A percentile compares a stretch with the other conserved stretches of the same genome.
phyloP scores from a whole-genome alignment of 2,113 vertebrate species.

The Sylvilagus bachmani region DNA sequence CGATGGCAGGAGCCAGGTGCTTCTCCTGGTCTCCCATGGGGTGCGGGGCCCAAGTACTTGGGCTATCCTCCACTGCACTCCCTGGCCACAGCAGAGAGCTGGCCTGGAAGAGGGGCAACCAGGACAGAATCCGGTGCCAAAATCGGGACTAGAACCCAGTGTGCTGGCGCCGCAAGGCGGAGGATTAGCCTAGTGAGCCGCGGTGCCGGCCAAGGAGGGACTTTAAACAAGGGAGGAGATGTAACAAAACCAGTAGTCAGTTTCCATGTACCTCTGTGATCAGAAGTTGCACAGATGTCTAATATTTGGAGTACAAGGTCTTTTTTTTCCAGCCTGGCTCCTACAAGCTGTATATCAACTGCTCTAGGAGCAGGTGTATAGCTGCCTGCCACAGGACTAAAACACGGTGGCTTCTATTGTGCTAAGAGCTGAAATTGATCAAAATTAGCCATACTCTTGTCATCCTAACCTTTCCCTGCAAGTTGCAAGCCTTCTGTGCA shows the following conservation, averaged over 20 bases:
- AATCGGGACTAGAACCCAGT: too few relatives aligned
- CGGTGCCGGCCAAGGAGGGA: too few relatives aligned
- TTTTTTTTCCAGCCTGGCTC: background rate
- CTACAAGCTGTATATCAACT: background rate
- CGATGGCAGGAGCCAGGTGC: too few relatives aligned
- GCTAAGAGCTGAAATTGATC: background rate
- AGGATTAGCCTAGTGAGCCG: too few relatives aligned
- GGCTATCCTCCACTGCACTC: too few relatives aligned
- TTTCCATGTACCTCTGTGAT: background rate
- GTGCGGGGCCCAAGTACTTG: too few relatives aligned
- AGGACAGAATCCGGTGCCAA: too few relatives aligned
- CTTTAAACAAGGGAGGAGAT: background rate
- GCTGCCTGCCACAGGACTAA: background rate
- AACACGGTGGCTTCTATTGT: conserved; percentile 8
- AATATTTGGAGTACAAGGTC: background rate
- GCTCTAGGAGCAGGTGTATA: background rate
- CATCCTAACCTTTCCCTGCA: background rate
- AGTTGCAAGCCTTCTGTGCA: background rate
- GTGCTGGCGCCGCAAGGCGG: too few relatives aligned
- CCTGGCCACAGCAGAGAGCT: too few relatives aligned
- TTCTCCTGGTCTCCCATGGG: too few relatives aligned
- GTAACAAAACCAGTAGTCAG: background rate
- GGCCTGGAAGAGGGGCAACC: too few relatives aligned
- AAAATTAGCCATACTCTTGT: background rate
- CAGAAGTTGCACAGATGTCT: background rate